Conservation (phyloP, 1,140 invertebrate species). For the Anoplophora glabripennis region DNA sequence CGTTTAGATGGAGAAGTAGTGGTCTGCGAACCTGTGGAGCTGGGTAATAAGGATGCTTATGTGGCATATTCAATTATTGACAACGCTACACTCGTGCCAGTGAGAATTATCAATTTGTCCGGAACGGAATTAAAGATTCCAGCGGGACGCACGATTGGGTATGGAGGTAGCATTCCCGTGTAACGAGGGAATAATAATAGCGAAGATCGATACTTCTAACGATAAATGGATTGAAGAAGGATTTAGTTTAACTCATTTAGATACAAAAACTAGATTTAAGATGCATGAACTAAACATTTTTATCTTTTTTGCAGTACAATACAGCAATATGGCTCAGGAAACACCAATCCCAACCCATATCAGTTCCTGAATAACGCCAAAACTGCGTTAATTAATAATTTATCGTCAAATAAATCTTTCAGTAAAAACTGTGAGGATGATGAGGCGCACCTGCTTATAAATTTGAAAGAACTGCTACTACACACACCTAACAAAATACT, state of each 20-base stretch:
- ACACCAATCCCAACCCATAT: too few species aligned
- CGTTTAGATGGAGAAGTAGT: neutral
- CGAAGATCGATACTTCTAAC: neutral
- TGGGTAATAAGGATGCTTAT: neutral
- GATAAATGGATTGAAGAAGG: constrained; percentile 2
- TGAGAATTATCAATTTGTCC: constrained; percentile 1
- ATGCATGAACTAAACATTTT: too few species aligned
- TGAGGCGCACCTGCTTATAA: too few species aligned
- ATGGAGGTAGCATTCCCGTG: neutral
- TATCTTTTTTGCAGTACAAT: too few species aligned
- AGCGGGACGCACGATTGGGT: neutral
- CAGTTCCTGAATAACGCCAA: too few species aligned
- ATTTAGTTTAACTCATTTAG: neutral
- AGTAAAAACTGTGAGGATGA: too few species aligned
- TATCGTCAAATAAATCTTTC: too few species aligned
- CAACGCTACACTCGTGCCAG: neutral
- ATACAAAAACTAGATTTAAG: too few species aligned
- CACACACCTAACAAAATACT: too few species aligned
- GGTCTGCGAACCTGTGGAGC: neutral
- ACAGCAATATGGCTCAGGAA: too few species aligned
- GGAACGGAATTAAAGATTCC: neutral
- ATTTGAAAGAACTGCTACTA: too few species aligned
- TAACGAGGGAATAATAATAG: neutral
- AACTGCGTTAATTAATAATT: too few species aligned
- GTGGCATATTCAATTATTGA: neutral